A percentile compares a stretch with the other conserved stretches of the same genome.
Conservation (phyloP, 2,888 invertebrate genomes). For the Acleris sparsana region DNA sequence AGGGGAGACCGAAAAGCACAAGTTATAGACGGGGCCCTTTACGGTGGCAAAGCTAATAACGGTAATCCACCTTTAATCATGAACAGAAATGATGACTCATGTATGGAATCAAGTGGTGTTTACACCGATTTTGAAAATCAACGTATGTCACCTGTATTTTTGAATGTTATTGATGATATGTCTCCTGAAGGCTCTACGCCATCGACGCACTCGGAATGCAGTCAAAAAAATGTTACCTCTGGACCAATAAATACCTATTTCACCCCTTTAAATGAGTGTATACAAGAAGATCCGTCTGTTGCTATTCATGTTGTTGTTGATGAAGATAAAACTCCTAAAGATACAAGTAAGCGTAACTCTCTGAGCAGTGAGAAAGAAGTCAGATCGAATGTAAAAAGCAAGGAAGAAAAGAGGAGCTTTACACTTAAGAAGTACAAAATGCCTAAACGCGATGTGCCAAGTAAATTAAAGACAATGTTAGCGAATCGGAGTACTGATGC, state of each 20-base stretch:
- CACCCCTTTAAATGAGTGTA: conserved; percentile 57
- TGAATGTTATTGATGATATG: conserved; percentile 86
- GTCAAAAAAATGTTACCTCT: conserved; percentile 72
- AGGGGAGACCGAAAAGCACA: conserved; percentile 90
- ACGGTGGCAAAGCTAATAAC: conserved; percentile 87
- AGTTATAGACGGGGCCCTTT: conserved; percentile 95
- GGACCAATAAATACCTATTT: conserved; percentile 63
- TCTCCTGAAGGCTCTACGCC: conserved; percentile 86
- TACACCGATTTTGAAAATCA: conserved; percentile 93
- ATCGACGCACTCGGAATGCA: conserved; percentile 80
- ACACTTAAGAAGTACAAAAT: conserved; percentile 89
- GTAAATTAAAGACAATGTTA: conserved; percentile 89
- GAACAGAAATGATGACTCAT: conserved; percentile 87
- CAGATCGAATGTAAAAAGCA: conserved; percentile 67
- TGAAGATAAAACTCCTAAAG: conserved; percentile 67
- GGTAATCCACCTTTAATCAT: conserved; percentile 81
- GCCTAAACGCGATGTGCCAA: conserved; percentile 90
- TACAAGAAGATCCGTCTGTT: conserved; percentile 58
- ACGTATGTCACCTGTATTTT: conserved; percentile 75
- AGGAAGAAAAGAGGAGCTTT: conserved; percentile 81
- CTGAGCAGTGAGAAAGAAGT: conserved; percentile 71
- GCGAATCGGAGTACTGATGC: conserved; percentile 81
- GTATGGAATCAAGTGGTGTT: conserved; percentile 95
- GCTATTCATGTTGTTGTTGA: conserved; percentile 51
- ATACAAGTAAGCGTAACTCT: conserved; percentile 74